Conservation (phyloP, 2,113 vertebrate species). For the Eurypyga helias region DNA sequence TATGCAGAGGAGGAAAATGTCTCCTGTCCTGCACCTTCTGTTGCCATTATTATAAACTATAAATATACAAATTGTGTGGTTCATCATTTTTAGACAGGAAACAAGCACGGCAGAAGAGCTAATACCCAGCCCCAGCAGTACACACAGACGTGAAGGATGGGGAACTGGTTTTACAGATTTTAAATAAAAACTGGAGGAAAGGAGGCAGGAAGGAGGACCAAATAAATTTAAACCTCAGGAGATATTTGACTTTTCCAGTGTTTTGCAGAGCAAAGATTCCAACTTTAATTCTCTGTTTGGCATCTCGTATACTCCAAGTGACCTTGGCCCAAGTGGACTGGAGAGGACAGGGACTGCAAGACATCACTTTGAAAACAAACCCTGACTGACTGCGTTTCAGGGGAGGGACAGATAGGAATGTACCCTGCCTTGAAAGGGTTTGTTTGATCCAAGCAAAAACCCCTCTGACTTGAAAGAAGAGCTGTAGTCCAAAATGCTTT, state of each 20-base stretch:
- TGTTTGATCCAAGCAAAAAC: background rate
- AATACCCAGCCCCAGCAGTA: background rate
- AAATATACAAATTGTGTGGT: background rate
- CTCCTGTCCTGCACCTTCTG: background rate
- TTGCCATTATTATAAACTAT: background rate
- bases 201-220: background rate
- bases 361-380: background rate
- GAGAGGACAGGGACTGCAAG: background rate
- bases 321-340: background rate
- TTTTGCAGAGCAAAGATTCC: background rate
- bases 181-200: background rate
- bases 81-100: constrained; percentile 2
- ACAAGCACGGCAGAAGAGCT: background rate
- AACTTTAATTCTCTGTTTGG: background rate
- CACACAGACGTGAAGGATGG: rapidly evolving
- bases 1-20: background rate
- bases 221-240: background rate
- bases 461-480: background rate
- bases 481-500: background rate
- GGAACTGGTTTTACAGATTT: constrained; percentile 45
- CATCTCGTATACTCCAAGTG: background rate
- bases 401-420: background rate
- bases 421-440: background rate
- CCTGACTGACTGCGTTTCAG: background rate
- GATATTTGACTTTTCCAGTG: background rate